Conservation (phyloP, 2,797 vertebrate genomes). For the Gobionotothen gibberifrons region DNA sequence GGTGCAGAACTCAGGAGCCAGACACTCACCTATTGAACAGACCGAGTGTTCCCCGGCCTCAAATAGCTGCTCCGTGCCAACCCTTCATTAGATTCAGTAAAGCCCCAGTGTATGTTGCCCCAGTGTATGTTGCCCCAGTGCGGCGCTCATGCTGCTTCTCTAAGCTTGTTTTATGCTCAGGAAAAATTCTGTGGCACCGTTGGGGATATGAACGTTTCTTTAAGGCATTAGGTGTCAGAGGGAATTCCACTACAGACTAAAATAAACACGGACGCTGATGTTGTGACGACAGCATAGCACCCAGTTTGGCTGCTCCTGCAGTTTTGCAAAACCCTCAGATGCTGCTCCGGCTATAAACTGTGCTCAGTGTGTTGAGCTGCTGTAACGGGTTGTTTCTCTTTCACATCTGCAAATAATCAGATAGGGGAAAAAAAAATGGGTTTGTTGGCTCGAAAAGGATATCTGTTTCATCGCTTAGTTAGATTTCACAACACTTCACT, state of each 20-base stretch:
- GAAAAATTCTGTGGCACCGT: slow-evolving; percentile 66
- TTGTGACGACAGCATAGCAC: slow-evolving; percentile 69
- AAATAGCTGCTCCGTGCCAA: slow-evolving; percentile 69
- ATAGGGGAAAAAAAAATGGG: slow-evolving; percentile 22
- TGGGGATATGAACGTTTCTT: slow-evolving; percentile 72
- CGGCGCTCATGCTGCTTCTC: slow-evolving; percentile 58
- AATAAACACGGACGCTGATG: slow-evolving; percentile 69
- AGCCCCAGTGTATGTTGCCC: slow-evolving; percentile 67
- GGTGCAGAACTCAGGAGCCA: slow-evolving; percentile 64
- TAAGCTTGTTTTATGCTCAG: slow-evolving; percentile 60
- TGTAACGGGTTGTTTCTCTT: slow-evolving; percentile 21
- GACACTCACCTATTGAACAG: slow-evolving; percentile 76
- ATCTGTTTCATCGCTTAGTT: slow-evolving; percentile 2
- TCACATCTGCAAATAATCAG: slow-evolving; percentile 71
- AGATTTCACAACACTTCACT: neutral
- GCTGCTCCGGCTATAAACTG: slow-evolving; percentile 48
- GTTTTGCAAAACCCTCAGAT: slow-evolving; percentile 40
- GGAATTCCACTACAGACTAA: slow-evolving; percentile 73
- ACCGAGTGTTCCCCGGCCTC: slow-evolving; percentile 68
- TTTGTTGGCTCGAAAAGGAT: slow-evolving; percentile 12
- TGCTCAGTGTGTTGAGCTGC: slow-evolving; percentile 49
- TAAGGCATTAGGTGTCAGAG: slow-evolving; percentile 75
- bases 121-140: slow-evolving; percentile 51
- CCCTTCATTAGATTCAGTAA: slow-evolving; percentile 77
- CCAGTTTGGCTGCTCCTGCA: slow-evolving; percentile 48